Evolutionary conservation across 2,888 invertebrate genomes (phyloP).

Genomic region (Dicyrtoma fusca): DNA sequence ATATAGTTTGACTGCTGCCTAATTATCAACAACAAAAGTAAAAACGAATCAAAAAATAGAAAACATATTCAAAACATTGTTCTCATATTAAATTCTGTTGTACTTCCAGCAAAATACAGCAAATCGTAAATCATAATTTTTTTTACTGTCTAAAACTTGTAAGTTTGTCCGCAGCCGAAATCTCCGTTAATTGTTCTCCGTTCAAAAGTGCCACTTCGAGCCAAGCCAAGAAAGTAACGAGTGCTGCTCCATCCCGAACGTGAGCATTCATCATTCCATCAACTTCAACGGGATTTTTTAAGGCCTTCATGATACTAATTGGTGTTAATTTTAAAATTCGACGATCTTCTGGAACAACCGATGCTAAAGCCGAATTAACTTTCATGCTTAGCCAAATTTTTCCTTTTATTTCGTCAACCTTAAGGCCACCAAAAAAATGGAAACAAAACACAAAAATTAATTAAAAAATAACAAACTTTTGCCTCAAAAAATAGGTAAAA

Average conservation of each 20-base stretch:
- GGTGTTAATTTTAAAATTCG: slow-evolving; percentile 73
- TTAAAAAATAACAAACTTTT: no score
- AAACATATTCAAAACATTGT: no score
- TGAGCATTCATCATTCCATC: slow-evolving; percentile 81
- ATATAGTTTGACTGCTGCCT: slow-evolving; percentile 68
- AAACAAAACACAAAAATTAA: no score
- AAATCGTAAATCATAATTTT: no score
- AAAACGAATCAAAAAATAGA: no score
- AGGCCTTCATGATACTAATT: slow-evolving; percentile 78
- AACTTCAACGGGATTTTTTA: slow-evolving; percentile 84
- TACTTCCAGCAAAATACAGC: no score
- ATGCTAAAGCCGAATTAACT: slow-evolving; percentile 66
- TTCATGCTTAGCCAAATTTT: slow-evolving; percentile 68
- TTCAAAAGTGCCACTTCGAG: slow-evolving; percentile 68
- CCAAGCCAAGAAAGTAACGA: slow-evolving; percentile 82
- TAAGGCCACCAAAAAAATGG: no score
- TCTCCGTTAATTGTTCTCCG: slow-evolving; percentile 68
- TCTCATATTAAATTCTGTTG: no score
- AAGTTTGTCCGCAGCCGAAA: slow-evolving; percentile 71
- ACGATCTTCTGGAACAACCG: slow-evolving; percentile 61
- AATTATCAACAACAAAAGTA: no score
- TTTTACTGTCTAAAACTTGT: slow-evolving; percentile 72
- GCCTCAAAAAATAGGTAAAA: no score
- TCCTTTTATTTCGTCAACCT: slow-evolving; percentile 44
- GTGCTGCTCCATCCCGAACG: slow-evolving; percentile 83